These are phyloP conservation scores for Petrocephalus sullivani DNA, from an alignment of 2,797 vertebrate species.

Conservation along the genomic window DNA sequence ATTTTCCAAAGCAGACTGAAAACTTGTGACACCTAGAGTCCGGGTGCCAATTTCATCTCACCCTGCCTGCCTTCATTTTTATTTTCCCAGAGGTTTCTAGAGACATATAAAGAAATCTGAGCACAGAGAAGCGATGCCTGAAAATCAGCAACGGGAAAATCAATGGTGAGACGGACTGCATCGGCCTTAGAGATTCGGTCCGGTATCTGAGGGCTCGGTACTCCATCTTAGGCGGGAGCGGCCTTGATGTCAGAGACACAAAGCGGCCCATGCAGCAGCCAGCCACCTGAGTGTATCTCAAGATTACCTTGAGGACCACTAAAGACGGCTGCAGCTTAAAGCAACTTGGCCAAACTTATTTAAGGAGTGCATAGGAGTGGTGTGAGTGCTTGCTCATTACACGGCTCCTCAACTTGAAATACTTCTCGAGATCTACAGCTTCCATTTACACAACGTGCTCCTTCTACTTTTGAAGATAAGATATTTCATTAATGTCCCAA, in stretches of 20 bases:
- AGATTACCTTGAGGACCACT: not conserved
- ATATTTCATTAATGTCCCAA: not conserved
- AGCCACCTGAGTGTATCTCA: not conserved
- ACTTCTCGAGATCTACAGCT: not conserved
- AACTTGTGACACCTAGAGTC: slow-evolving; percentile 51
- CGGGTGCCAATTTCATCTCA: slow-evolving; percentile 54
- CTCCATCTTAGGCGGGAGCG: slow-evolving; percentile 36
- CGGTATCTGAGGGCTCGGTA: slow-evolving; percentile 38
- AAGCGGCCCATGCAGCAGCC: not conserved
- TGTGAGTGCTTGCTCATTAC: not conserved
- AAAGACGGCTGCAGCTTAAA: not conserved
- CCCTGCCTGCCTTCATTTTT: slow-evolving; percentile 52
- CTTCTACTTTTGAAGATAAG: not conserved
- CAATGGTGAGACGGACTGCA: slow-evolving; percentile 48
- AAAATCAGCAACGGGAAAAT: slow-evolving; percentile 50
- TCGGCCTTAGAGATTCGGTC: slow-evolving; percentile 48
- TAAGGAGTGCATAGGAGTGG: not conserved
- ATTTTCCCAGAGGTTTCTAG: slow-evolving; percentile 54
- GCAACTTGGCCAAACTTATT: not conserved
- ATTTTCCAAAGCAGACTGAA: slow-evolving; percentile 49
- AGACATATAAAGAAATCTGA: slow-evolving; percentile 54
- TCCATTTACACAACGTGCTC: not conserved
- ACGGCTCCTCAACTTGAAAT: not conserved
- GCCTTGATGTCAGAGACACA: not conserved
- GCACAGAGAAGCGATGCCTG: slow-evolving; percentile 52